Percentiles rank a stretch among this genome's conserved stretches.
Conservation (phyloP, 2,113 vertebrate species). For the Turnix velox region DNA sequence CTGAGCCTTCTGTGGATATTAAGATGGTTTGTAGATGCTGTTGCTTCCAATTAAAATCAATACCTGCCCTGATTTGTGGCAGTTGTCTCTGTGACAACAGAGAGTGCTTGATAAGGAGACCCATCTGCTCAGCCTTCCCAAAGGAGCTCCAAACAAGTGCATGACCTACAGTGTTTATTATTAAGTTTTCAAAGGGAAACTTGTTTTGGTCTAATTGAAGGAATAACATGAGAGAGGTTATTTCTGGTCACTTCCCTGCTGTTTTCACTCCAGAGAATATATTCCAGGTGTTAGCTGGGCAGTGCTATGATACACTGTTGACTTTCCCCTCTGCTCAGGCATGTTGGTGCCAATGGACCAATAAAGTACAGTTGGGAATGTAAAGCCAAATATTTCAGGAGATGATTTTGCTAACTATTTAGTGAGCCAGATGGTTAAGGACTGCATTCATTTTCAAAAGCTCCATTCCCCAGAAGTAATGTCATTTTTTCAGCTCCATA, state of each 20-base stretch:
- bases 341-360: constrained; percentile 55
- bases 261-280: constrained; percentile 81
- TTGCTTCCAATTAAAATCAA: constrained; percentile 83
- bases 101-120: constrained; percentile 73
- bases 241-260: constrained; percentile 83
- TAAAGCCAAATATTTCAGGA: constrained; percentile 34
- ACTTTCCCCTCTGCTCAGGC: constrained; percentile 63
- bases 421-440: constrained; percentile 71
- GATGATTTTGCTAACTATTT: constrained; percentile 56
- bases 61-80: constrained; percentile 76
- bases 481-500: constrained; percentile 22
- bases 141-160: constrained; percentile 78
- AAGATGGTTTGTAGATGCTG: constrained; percentile 73
- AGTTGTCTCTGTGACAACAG: constrained; percentile 74
- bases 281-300: constrained; percentile 77
- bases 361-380: constrained; percentile 60
- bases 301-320: constrained; percentile 33
- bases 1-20: constrained; percentile 77
- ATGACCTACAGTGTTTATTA: constrained; percentile 84
- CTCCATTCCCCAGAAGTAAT: constrained; percentile 26
- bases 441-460: constrained; percentile 58
- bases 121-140: constrained; percentile 77
- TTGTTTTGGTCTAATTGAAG: constrained; percentile 85
- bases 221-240: constrained; percentile 79
- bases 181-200: constrained; percentile 83